A percentile compares a stretch with the other conserved stretches of the same genome.
phyloP scores from a whole-genome alignment of 2,888 invertebrate species.

The Tachystola acroxantha region DNA sequence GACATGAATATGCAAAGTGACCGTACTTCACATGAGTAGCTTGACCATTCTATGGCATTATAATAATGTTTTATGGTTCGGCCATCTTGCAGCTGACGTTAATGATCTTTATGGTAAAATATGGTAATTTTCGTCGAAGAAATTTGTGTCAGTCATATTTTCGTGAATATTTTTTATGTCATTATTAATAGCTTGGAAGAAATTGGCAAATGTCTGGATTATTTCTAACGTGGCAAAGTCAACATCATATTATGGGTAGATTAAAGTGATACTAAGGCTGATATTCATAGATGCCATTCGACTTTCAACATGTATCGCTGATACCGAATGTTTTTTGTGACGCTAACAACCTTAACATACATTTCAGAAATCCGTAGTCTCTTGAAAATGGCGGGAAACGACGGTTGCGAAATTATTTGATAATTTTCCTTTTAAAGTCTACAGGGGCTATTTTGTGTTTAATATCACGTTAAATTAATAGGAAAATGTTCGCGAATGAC shows the following conservation, averaged over 20 bases:
- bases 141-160: conserved; percentile 27
- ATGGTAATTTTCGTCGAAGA: conserved; percentile 28
- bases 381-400: no score
- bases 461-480: no score
- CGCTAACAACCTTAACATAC: no score
- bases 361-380: no score
- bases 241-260: not conserved
- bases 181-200: not conserved
- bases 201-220: not conserved
- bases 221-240: not conserved
- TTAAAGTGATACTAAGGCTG: no score
- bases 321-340: no score
- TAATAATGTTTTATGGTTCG: conserved; percentile 49
- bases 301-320: no score
- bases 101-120: conserved; percentile 50
- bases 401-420: no score
- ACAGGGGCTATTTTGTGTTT: no score
- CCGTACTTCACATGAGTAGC: conserved; percentile 44
- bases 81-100: conserved; percentile 54
- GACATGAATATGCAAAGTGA: conserved; percentile 30
- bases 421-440: no score
- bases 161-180: conserved; percentile 18
- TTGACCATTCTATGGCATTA: conserved; percentile 41
- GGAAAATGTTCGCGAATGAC: no score
- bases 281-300: no score